Evolutionary conservation across 1,140 invertebrate genomes (phyloP).

Genomic region (Trichogramma pretiosum): DNA sequence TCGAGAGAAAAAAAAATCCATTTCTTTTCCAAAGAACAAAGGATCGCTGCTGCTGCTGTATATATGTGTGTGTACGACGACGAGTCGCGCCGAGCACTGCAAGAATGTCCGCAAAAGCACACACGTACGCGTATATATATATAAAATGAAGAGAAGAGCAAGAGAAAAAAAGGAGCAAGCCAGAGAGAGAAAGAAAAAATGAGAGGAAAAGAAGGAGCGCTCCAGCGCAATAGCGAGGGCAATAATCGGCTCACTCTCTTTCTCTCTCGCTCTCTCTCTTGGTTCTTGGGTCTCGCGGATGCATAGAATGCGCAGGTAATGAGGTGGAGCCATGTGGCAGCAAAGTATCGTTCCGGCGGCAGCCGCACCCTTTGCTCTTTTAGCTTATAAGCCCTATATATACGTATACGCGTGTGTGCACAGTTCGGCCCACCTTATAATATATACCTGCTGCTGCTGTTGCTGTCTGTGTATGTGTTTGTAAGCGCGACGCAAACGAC

Average conservation of each 20-base stretch:
- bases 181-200: neutral
- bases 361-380: constrained; percentile 42
- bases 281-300: constrained; percentile 30
- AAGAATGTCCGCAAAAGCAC: too few relatives aligned
- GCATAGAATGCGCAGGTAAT: constrained; percentile 48
- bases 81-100: too few relatives aligned
- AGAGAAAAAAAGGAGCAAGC: neutral
- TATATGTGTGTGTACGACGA: too few relatives aligned
- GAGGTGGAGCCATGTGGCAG: constrained; percentile 36
- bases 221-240: constrained; percentile 41
- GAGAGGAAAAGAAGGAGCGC: constrained; percentile 24
- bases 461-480: too few relatives aligned
- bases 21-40: too few relatives aligned
- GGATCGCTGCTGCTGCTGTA: too few relatives aligned
- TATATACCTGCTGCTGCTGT: too few relatives aligned
- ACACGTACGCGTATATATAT: constrained; percentile 33
- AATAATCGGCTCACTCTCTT: too few relatives aligned
- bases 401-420: constrained; percentile 15
- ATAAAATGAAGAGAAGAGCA: constrained; percentile 27
- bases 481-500: constrained; percentile 12
- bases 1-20: too few relatives aligned
- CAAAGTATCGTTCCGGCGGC: neutral
- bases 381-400: constrained; percentile 21
- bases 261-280: too few relatives aligned
- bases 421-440: too few relatives aligned